phyloP scores from a whole-genome alignment of 2,888 invertebrate species.

The Unio pictorum region DNA sequence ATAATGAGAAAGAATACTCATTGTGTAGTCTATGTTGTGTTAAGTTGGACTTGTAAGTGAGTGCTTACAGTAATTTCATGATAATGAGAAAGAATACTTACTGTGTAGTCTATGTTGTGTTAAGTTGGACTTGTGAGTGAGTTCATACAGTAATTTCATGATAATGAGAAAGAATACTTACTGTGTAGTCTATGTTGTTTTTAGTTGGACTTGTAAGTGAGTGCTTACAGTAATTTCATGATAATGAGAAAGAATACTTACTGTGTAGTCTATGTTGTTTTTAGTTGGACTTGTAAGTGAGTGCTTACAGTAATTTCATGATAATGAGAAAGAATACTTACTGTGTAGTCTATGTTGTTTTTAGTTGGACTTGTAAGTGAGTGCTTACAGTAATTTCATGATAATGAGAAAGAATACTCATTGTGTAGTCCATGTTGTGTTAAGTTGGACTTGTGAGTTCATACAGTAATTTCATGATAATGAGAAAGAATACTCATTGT shows the following conservation, averaged over 20 bases:
- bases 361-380: neutral
- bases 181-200: constrained; percentile 29
- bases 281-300: neutral
- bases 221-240: neutral
- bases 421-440: constrained; percentile 29
- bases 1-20: constrained; percentile 14
- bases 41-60: neutral
- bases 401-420: constrained; percentile 14
- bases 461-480: neutral
- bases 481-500: constrained; percentile 23
- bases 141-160: neutral
- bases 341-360: constrained; percentile 29
- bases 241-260: constrained; percentile 14
- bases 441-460: neutral
- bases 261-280: constrained; percentile 29
- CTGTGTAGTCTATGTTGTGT: constrained; percentile 29
- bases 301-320: neutral
- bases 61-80: neutral
- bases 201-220: neutral
- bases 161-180: constrained; percentile 14
- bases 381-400: neutral
- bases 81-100: constrained; percentile 14
- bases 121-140: neutral
- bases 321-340: constrained; percentile 14
- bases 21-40: constrained; percentile 29